Conservation (phyloP, 2,888 invertebrate species). For the Eustalomyia histrio region DNA sequence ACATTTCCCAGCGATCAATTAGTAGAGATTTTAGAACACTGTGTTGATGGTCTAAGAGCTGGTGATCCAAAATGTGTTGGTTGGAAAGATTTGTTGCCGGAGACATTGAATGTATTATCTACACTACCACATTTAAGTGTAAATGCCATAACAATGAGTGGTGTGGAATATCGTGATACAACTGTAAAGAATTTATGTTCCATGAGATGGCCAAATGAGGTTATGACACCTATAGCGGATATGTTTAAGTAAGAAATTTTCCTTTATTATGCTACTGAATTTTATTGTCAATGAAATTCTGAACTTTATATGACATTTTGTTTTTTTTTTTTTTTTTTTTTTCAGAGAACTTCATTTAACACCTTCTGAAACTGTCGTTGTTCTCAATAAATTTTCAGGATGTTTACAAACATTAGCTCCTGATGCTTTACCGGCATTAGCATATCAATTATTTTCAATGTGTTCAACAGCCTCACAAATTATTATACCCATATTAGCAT, state of each 20-base stretch:
- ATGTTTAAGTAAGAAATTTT: conserved; percentile 82
- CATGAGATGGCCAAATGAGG: conserved; percentile 81
- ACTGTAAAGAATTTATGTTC: conserved; percentile 81
- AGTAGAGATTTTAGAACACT: conserved; percentile 81
- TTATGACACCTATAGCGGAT: conserved; percentile 82
- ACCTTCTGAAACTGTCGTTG: conserved; percentile 80
- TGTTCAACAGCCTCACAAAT: conserved; percentile 79
- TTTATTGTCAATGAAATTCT: too few relatives aligned
- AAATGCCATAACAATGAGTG: conserved; percentile 81
- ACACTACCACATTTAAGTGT: conserved; percentile 80
- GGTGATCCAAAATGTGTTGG: conserved; percentile 81
- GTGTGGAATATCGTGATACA: conserved; percentile 81
- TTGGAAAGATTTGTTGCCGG: conserved; percentile 85
- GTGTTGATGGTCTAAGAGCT: conserved; percentile 81
- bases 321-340: too few relatives aligned
- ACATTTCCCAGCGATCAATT: conserved; percentile 81
- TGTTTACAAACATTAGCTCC: conserved; percentile 81
- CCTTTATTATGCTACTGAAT: too few relatives aligned
- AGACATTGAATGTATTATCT: conserved; percentile 80
- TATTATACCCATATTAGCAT: conserved; percentile 79
- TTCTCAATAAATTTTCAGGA: conserved; percentile 81
- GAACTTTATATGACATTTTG: too few relatives aligned
- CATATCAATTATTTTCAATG: conserved; percentile 83
- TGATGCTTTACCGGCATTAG: conserved; percentile 83
- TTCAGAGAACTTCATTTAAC: conserved; percentile 81